A percentile compares a stretch with the other conserved stretches of the same genome.
These are phyloP conservation scores for Merluccius polli DNA, from an alignment of 2,797 vertebrate genomes.

Conservation along the genomic window DNA sequence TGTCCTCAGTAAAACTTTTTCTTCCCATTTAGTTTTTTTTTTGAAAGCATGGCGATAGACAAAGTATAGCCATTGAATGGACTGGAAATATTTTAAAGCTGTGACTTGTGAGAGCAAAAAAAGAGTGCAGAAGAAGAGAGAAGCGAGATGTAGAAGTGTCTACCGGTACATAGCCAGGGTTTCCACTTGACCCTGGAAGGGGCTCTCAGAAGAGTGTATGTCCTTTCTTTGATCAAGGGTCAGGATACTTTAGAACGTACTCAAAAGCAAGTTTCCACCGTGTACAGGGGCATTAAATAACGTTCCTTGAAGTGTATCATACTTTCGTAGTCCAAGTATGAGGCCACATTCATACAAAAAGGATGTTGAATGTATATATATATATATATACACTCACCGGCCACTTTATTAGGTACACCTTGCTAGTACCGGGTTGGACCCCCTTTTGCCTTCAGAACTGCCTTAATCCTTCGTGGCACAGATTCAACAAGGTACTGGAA, in stretches of 20 bases:
- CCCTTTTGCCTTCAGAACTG: too few relatives aligned
- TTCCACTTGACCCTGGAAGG: constrained; percentile 8
- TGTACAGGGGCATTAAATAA: neutral
- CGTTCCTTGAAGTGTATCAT: constrained; percentile 13
- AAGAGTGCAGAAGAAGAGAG: neutral
- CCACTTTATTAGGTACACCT: too few relatives aligned
- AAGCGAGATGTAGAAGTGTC: neutral
- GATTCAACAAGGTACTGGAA: too few relatives aligned
- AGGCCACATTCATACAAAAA: too few relatives aligned
- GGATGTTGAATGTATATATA: too few relatives aligned
- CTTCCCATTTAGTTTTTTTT: neutral
- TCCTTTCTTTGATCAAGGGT: neutral
- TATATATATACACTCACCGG: too few relatives aligned
- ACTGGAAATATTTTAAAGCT: neutral
- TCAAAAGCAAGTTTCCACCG: constrained; percentile 8
- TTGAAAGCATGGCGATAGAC: neutral
- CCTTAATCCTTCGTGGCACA: too few relatives aligned
- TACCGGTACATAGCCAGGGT: neutral
- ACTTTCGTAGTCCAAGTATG: too few relatives aligned
- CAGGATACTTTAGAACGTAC: neutral
- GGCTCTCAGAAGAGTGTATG: neutral
- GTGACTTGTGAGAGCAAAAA: neutral
- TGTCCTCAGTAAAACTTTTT: neutral
- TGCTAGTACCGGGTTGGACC: too few relatives aligned
- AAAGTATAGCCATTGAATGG: neutral